phyloP scores from a whole-genome alignment of 1,140 invertebrate genomes.

The Drosophila triauraria region DNA sequence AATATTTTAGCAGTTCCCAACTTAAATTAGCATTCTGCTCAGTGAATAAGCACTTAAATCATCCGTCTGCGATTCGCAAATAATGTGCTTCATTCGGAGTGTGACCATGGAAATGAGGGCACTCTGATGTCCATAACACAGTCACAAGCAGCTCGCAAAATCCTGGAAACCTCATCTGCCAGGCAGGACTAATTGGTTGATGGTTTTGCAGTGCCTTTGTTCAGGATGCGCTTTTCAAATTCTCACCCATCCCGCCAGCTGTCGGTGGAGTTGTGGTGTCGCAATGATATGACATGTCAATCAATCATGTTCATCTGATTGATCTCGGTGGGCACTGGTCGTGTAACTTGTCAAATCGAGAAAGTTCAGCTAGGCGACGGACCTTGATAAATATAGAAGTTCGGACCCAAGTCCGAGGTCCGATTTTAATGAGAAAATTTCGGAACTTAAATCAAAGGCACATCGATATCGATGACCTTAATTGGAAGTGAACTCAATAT shows the following conservation, averaged over 20 bases:
- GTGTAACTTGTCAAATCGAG: constrained; percentile 53
- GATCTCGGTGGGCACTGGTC: constrained; percentile 51
- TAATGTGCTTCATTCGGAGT: constrained; percentile 14
- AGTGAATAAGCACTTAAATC: constrained; percentile 26
- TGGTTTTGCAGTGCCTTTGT: constrained; percentile 32
- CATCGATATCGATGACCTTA: constrained; percentile 21
- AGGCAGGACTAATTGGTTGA: constrained; percentile 49
- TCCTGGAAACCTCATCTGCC: constrained; percentile 34
- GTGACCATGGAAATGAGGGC: constrained; percentile 18
- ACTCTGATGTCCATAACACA: constrained; percentile 27
- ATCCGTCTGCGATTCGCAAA: constrained; percentile 24
- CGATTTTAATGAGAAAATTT: constrained; percentile 31
- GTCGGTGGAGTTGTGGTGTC: constrained; percentile 22
- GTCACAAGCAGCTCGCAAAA: constrained; percentile 25
- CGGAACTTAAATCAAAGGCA: constrained; percentile 36
- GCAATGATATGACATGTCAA: constrained; percentile 66
- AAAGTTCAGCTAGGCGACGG: constrained; percentile 30
- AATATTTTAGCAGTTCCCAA: constrained; percentile 18
- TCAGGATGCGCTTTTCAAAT: constrained; percentile 60
- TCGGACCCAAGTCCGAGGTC: neutral
- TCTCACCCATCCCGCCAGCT: constrained; percentile 46
- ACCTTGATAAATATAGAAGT: constrained; percentile 39
- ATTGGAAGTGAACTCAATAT: constrained; percentile 42
- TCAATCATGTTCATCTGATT: constrained; percentile 69
- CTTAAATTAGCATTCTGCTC: constrained; percentile 24